These are phyloP conservation scores for Pentamera pediparva DNA, from an alignment of 53 echinoderm and acorn worm species.

Conservation along the genomic window DNA sequence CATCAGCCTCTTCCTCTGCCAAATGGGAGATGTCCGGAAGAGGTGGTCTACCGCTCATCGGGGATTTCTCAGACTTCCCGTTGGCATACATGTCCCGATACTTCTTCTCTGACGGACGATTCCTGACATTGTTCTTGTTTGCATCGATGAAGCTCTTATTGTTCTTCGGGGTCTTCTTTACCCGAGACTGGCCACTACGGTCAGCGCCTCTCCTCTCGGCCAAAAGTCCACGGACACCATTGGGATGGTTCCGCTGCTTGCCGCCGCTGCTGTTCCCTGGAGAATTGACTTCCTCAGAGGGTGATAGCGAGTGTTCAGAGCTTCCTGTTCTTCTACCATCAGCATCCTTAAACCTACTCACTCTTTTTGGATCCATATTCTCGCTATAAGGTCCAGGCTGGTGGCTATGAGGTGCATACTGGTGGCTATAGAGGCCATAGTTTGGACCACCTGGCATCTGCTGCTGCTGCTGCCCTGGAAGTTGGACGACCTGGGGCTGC, in stretches of 20 bases:
- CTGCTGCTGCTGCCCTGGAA: slow-evolving; percentile 31
- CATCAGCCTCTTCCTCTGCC: slow-evolving; percentile 44
- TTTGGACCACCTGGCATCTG: not conserved
- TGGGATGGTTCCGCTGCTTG: slow-evolving; percentile 2
- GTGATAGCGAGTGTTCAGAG: not conserved
- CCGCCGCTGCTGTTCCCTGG: not conserved
- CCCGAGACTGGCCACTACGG: not conserved
- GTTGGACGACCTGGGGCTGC: slow-evolving; percentile 35
- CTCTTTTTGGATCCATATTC: no score
- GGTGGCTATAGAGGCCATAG: no score
- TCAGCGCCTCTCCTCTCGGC: no score
- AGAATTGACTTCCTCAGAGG: not conserved
- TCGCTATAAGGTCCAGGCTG: not conserved
- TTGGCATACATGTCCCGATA: slow-evolving; percentile 46
- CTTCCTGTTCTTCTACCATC: not conserved
- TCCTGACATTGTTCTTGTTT: slow-evolving; percentile 31
- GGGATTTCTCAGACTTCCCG: slow-evolving; percentile 34
- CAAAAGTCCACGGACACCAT: slow-evolving; percentile 9
- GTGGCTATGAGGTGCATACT: not conserved
- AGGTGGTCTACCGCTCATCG: slow-evolving; percentile 61
- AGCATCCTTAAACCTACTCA: not conserved
- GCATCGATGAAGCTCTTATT: slow-evolving; percentile 29
- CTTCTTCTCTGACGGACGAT: slow-evolving; percentile 38
- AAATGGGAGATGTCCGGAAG: slow-evolving; percentile 72
- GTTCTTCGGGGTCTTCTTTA: not conserved